Evolutionary conservation across 2,888 invertebrate genomes (phyloP).

Genomic region (Incurvaria masculella): DNA sequence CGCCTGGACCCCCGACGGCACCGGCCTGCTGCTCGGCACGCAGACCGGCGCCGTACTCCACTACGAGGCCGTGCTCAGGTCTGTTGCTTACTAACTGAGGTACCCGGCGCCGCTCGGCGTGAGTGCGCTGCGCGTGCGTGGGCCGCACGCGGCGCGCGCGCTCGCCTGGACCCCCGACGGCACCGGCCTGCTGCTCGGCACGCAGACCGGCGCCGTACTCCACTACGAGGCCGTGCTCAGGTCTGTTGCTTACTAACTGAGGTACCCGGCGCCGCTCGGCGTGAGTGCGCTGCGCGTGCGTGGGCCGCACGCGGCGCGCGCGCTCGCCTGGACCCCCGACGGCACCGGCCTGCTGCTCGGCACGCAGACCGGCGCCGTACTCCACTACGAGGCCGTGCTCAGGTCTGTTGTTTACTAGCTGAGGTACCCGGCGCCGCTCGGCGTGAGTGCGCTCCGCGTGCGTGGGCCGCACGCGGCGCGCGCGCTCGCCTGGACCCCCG

Average conservation of each 20-base stretch:
- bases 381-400: slow-evolving; percentile 45
- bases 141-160: slow-evolving; percentile 84
- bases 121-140: slow-evolving; percentile 71
- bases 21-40: slow-evolving; percentile 53
- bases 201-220: slow-evolving; percentile 41
- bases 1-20: slow-evolving; percentile 91
- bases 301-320: slow-evolving; percentile 83
- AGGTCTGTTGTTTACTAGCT: no score
- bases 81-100: slow-evolving; percentile 58
- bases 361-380: slow-evolving; percentile 31
- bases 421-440: no score
- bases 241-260: no score
- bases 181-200: slow-evolving; percentile 51
- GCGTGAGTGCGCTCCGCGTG: no score
- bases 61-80: slow-evolving; percentile 49
- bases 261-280: slow-evolving; percentile 76
- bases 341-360: slow-evolving; percentile 63
- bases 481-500: no score
- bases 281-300: slow-evolving; percentile 72
- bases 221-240: no score
- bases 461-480: no score
- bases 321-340: slow-evolving; percentile 90
- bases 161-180: slow-evolving; percentile 94
- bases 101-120: slow-evolving; percentile 77
- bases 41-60: slow-evolving; percentile 54